Evolutionary conservation across 2,888 invertebrate genomes (phyloP), one percentile per base, ranked within the genome.

Genomic region (Drosophila nr. fundita): DNA sequence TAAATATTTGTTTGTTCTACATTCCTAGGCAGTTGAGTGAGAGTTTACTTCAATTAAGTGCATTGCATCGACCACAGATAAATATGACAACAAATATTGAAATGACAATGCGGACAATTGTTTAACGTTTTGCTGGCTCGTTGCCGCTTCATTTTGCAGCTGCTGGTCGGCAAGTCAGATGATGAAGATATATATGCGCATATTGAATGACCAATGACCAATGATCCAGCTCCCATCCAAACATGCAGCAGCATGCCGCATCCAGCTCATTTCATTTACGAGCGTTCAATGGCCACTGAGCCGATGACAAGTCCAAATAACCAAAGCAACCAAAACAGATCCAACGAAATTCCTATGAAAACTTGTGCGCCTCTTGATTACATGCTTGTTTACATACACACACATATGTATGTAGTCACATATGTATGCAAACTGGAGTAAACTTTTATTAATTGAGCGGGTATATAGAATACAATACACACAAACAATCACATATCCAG

Each of bases 381-480:
- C 65, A 55, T 65, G 60, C 63, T 65, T 73, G 63, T 67, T 62
- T 70, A 55, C 36, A 38, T 8, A 55, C 38, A 53, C 21, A 45
- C 45, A 61, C n/a, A 53, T 5, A 2, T 38, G 21, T 42, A 13
- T 34, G 10, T 52, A 21, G 42, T 30, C 32, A 32, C 32, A 32
- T 32, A 10, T 64, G 68, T 66, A 69, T 79, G 79, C 74, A 79
- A 83, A 82, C 80, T 80, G 80, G 74, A 82, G 82, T 85, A 84
- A 85, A 84, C 71, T 85, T 72, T 85, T 80, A 85, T 85, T 85
- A 83, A 83, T 85, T 85, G 73, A 74, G 62, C 80, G 58, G 54
- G 53, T 62, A 32, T 32, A 34, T 21, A 36, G 36, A 38, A 64
- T 32, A 52, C 38, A 50, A 45, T 15, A 36, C 24, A 61, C 13